These are phyloP conservation scores for Callorhinus ursinus DNA, from an alignment of 2,113 vertebrate genomes.

Conservation along the genomic window DNA sequence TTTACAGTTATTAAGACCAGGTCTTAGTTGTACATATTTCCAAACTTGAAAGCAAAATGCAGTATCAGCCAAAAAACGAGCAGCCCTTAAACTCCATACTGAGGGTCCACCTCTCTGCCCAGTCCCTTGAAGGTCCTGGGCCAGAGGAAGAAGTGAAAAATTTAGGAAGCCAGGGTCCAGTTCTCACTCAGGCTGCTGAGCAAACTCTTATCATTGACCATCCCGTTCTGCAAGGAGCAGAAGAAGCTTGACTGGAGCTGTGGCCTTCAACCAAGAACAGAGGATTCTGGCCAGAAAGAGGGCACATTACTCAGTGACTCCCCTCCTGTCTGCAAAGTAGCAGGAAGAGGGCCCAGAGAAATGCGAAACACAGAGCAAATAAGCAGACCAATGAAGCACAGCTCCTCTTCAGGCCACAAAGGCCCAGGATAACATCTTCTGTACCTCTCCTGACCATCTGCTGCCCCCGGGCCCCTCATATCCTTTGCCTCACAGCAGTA, in stretches of 20 bases:
- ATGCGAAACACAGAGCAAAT: neutral
- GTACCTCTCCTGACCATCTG: neutral
- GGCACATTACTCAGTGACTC: accelerated
- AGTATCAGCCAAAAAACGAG: neutral
- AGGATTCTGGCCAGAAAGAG: neutral
- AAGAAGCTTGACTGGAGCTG: neutral
- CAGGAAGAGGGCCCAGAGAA: neutral
- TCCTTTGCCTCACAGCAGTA: neutral
- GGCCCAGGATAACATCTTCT: neutral
- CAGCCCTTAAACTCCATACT: neutral
- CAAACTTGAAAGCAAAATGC: constrained; percentile 48
- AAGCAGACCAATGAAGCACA: neutral
- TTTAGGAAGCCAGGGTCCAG: neutral
- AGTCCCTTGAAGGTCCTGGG: neutral
- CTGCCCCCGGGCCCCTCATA: neutral
- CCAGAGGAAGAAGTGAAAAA: neutral
- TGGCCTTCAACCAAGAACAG: neutral
- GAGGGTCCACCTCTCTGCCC: neutral
- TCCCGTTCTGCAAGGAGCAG: neutral
- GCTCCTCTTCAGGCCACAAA: neutral
- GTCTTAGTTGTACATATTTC: constrained; percentile 56
- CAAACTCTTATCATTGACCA: neutral
- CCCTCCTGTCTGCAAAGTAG: neutral
- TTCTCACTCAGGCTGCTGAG: neutral
- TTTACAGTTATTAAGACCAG: constrained; percentile 53